Percentiles rank a stretch among this genome's conserved stretches.
phyloP scores from a whole-genome alignment of 2,797 vertebrate genomes.

The Sebastolobus alascanus region DNA sequence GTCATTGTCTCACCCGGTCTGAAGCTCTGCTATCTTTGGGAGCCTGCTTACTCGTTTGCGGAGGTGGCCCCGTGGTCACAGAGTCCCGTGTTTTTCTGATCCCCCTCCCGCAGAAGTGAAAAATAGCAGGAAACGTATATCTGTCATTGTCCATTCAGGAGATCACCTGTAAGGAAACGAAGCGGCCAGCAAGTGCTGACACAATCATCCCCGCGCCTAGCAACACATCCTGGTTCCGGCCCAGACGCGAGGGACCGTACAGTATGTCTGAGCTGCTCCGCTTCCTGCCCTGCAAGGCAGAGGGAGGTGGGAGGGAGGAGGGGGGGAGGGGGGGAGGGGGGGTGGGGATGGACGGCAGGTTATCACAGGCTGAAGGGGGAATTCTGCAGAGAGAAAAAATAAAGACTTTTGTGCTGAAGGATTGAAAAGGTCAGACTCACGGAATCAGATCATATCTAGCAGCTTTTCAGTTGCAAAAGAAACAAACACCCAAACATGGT shows the following conservation, averaged over 20 bases:
- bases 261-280: slow-evolving; percentile 78
- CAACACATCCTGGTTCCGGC: slow-evolving; percentile 87
- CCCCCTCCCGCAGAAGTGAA: slow-evolving; percentile 76
- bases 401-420: slow-evolving; percentile 52
- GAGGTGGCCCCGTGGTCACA: slow-evolving; percentile 70
- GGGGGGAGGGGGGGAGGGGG: slow-evolving; percentile 18
- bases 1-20: slow-evolving; percentile 66
- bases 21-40: slow-evolving; percentile 64
- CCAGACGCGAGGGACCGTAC: slow-evolving; percentile 84
- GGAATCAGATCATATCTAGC: slow-evolving; percentile 31
- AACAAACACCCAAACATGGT: slow-evolving; percentile 19
- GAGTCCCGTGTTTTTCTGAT: slow-evolving; percentile 77
- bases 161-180: slow-evolving; percentile 87
- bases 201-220: slow-evolving; percentile 85
- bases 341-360: slow-evolving; percentile 66
- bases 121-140: slow-evolving; percentile 87
- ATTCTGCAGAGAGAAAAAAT: slow-evolving; percentile 69
- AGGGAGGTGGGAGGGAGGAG: slow-evolving; percentile 23
- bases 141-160: slow-evolving; percentile 87
- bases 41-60: slow-evolving; percentile 45
- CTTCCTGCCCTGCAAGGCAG: slow-evolving; percentile 78
- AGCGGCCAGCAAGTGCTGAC: slow-evolving; percentile 85
- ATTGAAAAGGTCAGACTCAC: slow-evolving; percentile 41
- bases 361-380: slow-evolving; percentile 74
- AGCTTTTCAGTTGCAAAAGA: slow-evolving; percentile 6